phyloP scores from a whole-genome alignment of 2,888 invertebrate species.

The Hyposoter dolosus region DNA sequence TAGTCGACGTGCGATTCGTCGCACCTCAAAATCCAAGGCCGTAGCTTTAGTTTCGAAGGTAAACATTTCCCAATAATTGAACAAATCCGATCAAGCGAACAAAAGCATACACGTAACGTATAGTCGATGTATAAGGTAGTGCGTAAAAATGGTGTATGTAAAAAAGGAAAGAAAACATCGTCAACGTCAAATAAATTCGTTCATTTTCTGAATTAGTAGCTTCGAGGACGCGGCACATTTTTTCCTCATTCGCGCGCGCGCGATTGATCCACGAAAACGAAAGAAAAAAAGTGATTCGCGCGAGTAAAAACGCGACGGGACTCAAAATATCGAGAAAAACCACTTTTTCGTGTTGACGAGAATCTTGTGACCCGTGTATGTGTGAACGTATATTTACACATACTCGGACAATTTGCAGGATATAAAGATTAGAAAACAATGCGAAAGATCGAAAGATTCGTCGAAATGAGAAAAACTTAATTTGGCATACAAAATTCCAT shows the following conservation, averaged over 20 bases:
- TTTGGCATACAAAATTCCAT: background rate
- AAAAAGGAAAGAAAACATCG: background rate
- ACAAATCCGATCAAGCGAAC: background rate
- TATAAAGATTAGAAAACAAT: background rate
- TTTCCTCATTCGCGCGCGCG: background rate
- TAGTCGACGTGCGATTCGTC: conserved; percentile 68
- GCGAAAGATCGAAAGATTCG: background rate
- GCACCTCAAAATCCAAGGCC: conserved; percentile 15
- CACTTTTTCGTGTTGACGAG: conserved; percentile 5
- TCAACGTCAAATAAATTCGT: background rate
- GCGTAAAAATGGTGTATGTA: background rate
- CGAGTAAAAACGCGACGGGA: background rate
- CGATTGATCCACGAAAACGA: background rate
- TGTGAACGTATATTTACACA: conserved; percentile 33
- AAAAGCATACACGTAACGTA: conserved; percentile 47
- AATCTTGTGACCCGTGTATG: conserved; percentile 40
- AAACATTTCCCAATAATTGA: conserved; percentile 53
- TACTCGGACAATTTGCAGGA: conserved; percentile 11
- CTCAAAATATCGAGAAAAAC: background rate
- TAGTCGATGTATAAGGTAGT: conserved; percentile 59
- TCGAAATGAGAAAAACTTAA: background rate
- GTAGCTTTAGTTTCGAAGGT: conserved; percentile 49
- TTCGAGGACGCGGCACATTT: background rate
- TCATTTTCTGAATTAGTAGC: background rate
- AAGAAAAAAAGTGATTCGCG: background rate